Evolutionary conservation across 2,113 vertebrate species (phyloP).

Genomic region (Hymenochirus boettgeri): DNA sequence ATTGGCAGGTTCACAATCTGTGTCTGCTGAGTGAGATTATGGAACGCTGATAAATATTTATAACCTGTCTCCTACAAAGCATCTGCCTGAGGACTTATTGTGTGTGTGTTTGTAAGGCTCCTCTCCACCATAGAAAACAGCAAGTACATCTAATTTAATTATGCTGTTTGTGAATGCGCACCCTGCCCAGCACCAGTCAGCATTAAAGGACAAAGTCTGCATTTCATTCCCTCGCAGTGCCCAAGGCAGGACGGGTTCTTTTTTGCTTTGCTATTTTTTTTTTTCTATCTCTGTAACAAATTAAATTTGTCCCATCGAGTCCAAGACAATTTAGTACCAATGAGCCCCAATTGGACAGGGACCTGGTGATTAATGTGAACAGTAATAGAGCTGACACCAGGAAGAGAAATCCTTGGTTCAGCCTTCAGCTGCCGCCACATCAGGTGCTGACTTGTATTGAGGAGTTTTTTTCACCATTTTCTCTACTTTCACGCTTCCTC

Average conservation of each 20-base stretch:
- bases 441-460: slow-evolving; percentile 45
- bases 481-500: slow-evolving; percentile 43
- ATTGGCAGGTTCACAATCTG: slow-evolving; percentile 37
- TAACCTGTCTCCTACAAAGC: slow-evolving; percentile 47
- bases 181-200: slow-evolving; percentile 47
- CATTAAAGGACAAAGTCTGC: slow-evolving; percentile 42
- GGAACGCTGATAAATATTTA: slow-evolving; percentile 55
- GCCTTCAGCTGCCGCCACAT: slow-evolving; percentile 50
- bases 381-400: slow-evolving; percentile 43
- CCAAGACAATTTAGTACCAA: slow-evolving; percentile 44
- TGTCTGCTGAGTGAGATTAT: slow-evolving; percentile 39
- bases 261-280: slow-evolving; percentile 28
- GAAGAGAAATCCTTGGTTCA: background rate
- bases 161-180: slow-evolving; percentile 49
- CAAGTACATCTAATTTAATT: slow-evolving; percentile 59
- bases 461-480: slow-evolving; percentile 24
- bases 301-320: slow-evolving; percentile 55
- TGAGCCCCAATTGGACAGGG: slow-evolving; percentile 49
- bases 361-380: slow-evolving; percentile 58
- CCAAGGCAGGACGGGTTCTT: slow-evolving; percentile 27
- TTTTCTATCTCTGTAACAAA: slow-evolving; percentile 48
- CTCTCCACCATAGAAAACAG: slow-evolving; percentile 32
- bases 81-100: slow-evolving; percentile 50
- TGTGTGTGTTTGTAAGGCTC: slow-evolving; percentile 24
- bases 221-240: slow-evolving; percentile 34